A percentile compares a stretch with the other conserved stretches of the same genome.
Conservation (phyloP, 2,888 invertebrate genomes). For the Mayetiola destructor region DNA sequence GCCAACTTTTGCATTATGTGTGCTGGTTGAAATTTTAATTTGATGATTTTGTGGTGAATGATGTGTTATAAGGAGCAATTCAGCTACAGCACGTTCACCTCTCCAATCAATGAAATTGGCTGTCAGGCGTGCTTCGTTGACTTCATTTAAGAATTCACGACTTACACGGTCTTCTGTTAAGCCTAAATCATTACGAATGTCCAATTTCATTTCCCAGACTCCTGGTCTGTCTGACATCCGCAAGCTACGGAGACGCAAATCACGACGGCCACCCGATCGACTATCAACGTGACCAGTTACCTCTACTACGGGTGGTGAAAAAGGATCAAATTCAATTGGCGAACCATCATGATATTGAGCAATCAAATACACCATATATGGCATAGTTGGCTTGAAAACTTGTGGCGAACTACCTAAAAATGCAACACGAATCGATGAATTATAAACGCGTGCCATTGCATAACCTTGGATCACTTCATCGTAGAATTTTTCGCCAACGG, state of each 20-base stretch:
- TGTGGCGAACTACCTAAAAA: slow-evolving; percentile 85
- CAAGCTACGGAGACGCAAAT: slow-evolving; percentile 45
- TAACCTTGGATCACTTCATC: slow-evolving; percentile 72
- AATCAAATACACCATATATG: slow-evolving; percentile 71
- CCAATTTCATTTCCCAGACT: slow-evolving; percentile 70
- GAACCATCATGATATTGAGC: slow-evolving; percentile 88
- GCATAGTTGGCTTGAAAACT: slow-evolving; percentile 91
- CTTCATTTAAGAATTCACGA: slow-evolving; percentile 48
- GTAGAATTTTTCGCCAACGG: slow-evolving; percentile 74
- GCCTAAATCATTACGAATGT: slow-evolving; percentile 47
- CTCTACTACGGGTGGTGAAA: slow-evolving; percentile 50
- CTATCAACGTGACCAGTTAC: slow-evolving; percentile 49
- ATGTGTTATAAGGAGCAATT: slow-evolving; percentile 59
- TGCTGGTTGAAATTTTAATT: slow-evolving; percentile 74
- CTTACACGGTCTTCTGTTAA: slow-evolving; percentile 43
- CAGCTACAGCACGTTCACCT: slow-evolving; percentile 50
- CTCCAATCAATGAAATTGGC: slow-evolving; percentile 55
- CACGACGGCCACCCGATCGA: slow-evolving; percentile 47
- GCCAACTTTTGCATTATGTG: slow-evolving; percentile 70
- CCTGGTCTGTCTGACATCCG: slow-evolving; percentile 54
- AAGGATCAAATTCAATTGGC: slow-evolving; percentile 47
- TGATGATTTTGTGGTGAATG: slow-evolving; percentile 70
- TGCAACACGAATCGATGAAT: slow-evolving; percentile 66
- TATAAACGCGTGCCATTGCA: slow-evolving; percentile 74
- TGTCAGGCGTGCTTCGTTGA: slow-evolving; percentile 49